Base-by-base conservation (phyloP, 2,888 invertebrate species). In the Drosophila borealis region DNA sequence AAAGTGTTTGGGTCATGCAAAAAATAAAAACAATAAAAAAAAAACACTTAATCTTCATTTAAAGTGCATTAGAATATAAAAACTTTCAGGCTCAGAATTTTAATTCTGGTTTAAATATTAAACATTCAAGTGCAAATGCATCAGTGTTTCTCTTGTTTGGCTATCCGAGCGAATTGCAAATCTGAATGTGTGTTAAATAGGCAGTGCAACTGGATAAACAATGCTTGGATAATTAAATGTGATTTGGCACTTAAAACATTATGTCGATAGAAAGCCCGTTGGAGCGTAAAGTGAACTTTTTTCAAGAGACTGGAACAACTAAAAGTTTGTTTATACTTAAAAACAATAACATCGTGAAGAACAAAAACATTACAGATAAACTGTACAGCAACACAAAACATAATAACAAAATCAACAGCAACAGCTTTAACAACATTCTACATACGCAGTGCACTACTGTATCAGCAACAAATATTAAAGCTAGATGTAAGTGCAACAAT, bases 251-350 rank as follows among this genome's bases (percentile, higher is more conserved):
- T 44, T 54, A 60, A 80, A 90, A 83, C 82, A 82, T 82, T 84
- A 91, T 91, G 91, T 91, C 91, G 80, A 88, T 91, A 83, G 91
- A 91, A 48, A 90, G 90, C 70, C 91, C 91, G 46, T 68, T 90
- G 70, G 82, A 91, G 68, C 89, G 88, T 51, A 91, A 89, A 80
- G 84, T 91, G 72, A 90, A 89, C 79, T 79, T 91, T 62, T 88
- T 88, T 45, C 89, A 91, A 83, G 90, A 90, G 75, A 78, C 79
- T 77, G 70, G 80, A 81, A 57, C 78, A 49, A 53, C 61, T 70
- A 74, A 80, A 50, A 76, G 78, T 73, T 66, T 82, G 50, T 56
- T 82, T 53, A 67, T 75, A 53, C 66, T 71, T 29, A 79, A 79
- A 39, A 75, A 74, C 64, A 74, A 62, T 54, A 66, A 61, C 21